These are phyloP conservation scores for Euschistus heros DNA, from an alignment of 1,140 invertebrate species.

Conservation along the genomic window DNA sequence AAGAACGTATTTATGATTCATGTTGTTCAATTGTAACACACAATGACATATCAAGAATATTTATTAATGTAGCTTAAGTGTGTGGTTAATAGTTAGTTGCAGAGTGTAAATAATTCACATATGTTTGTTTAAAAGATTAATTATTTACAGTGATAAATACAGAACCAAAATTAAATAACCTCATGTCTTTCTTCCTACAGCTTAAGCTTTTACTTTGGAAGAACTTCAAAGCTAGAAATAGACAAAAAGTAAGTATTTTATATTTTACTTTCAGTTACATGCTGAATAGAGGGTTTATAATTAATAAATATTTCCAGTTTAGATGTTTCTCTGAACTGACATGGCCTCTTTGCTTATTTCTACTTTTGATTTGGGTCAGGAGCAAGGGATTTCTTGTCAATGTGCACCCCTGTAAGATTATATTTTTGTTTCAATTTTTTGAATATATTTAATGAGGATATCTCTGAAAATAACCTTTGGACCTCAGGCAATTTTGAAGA, in stretches of 20 bases:
- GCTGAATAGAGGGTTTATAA: neutral
- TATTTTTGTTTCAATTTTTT: neutral
- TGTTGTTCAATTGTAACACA: too few species aligned
- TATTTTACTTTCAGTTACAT: conserved; percentile 8
- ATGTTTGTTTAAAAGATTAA: too few species aligned
- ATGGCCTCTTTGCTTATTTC: conserved; percentile 45
- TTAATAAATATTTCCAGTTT: conserved; percentile 33
- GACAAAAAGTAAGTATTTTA: conserved; percentile 39
- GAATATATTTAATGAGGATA: neutral
- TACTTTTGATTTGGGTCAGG: conserved; percentile 46
- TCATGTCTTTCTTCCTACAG: conserved; percentile 34
- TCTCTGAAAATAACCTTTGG: conserved; percentile 17
- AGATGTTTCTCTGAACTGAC: conserved; percentile 43
- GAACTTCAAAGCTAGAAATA: conserved; percentile 40
- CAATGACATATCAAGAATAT: too few species aligned
- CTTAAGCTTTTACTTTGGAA: conserved; percentile 44
- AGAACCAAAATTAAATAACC: too few species aligned
- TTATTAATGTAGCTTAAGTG: too few species aligned
- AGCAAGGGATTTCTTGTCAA: conserved; percentile 37
- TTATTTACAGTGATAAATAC: too few species aligned
- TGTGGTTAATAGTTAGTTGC: too few species aligned
- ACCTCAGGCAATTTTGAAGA: conserved; percentile 46
- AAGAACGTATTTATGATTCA: too few species aligned
- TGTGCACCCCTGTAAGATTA: conserved; percentile 41
- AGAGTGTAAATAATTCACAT: too few species aligned